Conservation (phyloP, 2,888 invertebrate genomes). For the Chymomyza caudatula region DNA sequence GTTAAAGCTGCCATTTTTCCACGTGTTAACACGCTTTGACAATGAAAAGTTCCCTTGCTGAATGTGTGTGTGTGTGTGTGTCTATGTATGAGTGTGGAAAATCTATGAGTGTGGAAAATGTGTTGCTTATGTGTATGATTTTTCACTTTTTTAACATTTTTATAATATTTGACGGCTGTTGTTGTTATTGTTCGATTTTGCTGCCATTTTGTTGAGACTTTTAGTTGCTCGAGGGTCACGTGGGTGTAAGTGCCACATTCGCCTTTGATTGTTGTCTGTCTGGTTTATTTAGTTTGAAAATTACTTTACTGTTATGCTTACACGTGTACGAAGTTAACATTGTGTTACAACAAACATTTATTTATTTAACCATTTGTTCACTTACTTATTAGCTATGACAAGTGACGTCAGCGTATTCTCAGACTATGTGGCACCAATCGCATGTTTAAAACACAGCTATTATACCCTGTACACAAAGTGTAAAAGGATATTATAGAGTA, state of each 20-base stretch:
- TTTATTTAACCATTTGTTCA: too few relatives aligned
- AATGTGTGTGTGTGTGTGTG: constrained; percentile 31
- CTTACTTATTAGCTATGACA: too few relatives aligned
- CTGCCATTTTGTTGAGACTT: constrained; percentile 7
- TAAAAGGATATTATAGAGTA: too few relatives aligned
- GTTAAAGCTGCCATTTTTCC: constrained; percentile 46
- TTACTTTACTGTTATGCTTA: not conserved
- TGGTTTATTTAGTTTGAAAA: not conserved
- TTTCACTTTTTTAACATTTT: constrained; percentile 66
- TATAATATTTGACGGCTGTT: constrained; percentile 57
- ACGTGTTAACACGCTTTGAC: constrained; percentile 45
- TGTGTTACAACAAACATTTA: too few relatives aligned
- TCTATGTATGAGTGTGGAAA: not conserved
- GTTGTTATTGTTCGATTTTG: constrained; percentile 33
- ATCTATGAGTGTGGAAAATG: constrained; percentile 24
- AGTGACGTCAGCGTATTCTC: too few relatives aligned
- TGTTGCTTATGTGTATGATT: constrained; percentile 64
- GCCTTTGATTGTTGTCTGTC: not conserved
- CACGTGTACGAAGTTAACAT: not conserved
- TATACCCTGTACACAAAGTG: too few relatives aligned
- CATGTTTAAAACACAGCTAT: too few relatives aligned
- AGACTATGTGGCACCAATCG: too few relatives aligned
- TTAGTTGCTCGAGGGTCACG: not conserved
- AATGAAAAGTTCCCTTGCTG: constrained; percentile 42
- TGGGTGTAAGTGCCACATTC: not conserved